A percentile compares a stretch with the other conserved stretches of the same genome.
These are phyloP conservation scores for Sepiola atlantica DNA, from an alignment of 2,888 invertebrate species.

Conservation along the genomic window DNA sequence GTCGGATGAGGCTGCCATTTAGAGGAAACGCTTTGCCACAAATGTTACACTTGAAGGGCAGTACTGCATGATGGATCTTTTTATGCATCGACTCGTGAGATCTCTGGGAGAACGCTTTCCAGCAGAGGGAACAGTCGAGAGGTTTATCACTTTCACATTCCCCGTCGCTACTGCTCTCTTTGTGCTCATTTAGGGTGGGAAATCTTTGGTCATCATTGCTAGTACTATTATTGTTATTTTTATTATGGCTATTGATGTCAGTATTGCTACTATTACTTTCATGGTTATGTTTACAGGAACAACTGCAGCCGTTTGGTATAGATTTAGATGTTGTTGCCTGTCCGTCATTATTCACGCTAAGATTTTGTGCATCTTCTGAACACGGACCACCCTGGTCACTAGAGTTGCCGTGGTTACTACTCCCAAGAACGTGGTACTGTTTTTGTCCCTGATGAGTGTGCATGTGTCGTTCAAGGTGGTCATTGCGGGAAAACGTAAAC, in stretches of 20 bases:
- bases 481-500: neutral
- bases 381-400: neutral
- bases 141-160: neutral
- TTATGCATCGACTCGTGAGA: slow-evolving; percentile 8
- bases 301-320: neutral
- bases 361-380: neutral
- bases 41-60: slow-evolving; percentile 55
- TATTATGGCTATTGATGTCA: too few relatives aligned
- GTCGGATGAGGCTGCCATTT: slow-evolving; percentile 55
- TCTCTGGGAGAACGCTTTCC: neutral
- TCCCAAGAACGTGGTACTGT: neutral
- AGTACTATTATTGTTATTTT: neutral
- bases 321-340: neutral
- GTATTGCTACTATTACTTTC: neutral
- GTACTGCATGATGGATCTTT: neutral
- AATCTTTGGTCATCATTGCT: neutral
- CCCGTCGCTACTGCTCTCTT: neutral
- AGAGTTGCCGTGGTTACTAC: neutral
- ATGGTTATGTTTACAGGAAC: neutral
- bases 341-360: neutral
- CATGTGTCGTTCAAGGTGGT: slow-evolving; percentile 38
- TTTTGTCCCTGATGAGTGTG: slow-evolving; percentile 4
- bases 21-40: slow-evolving; percentile 58
- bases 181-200: neutral
- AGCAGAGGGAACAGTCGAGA: neutral